Base-by-base conservation (phyloP, 1,140 invertebrate species). In the Drosophila burlai region DNA sequence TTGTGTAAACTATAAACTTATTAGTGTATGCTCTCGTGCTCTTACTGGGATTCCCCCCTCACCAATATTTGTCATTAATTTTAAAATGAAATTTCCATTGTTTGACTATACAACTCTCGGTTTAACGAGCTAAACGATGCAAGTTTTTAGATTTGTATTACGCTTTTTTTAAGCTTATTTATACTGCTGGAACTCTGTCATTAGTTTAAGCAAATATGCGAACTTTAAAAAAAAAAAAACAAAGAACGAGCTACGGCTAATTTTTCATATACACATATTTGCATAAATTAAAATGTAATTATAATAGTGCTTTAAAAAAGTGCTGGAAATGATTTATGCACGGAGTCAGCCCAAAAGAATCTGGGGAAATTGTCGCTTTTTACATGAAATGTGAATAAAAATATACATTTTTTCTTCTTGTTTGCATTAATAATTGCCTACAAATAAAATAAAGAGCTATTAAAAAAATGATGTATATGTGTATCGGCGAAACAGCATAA, bases 251-350 rank as follows among this genome's bases (percentile, higher is more conserved):
- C 84, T 76, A 63, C 60, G 66, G 76, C 66, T 84, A 89, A 90
- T 84, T 87, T 87, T 76, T 67, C 55, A 76, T 78, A 73, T 40
- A 69, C 50, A 68, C 82, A 78, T 89, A 89, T 89, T 89, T 89
- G 85, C 84, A 89, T 89, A 89, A 89, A 89, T 89, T 89, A 89
- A 89, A 89, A 89, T 89, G 84, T 84, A 89, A 89, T 89, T 89
- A 89, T 89, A 89, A 90, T 81, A 84, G 76, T 81, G 77, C 68
- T 61, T 55, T 69, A 71, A 87, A 81, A 68, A 73, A 61, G 29
- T 18, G 38, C 54, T 60, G 85, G 63, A 79, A 69, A 89, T 89
- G 84, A 89, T 89, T 89, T 90, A 89, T 89, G 84, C 81, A 89
- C 84, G 81, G 57, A 81, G 47, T 83, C 79, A 90, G 63, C 78